A percentile compares a stretch with the other conserved stretches of the same genome.
Conservation (phyloP, 1,140 invertebrate genomes). For the Ladona fulva region DNA sequence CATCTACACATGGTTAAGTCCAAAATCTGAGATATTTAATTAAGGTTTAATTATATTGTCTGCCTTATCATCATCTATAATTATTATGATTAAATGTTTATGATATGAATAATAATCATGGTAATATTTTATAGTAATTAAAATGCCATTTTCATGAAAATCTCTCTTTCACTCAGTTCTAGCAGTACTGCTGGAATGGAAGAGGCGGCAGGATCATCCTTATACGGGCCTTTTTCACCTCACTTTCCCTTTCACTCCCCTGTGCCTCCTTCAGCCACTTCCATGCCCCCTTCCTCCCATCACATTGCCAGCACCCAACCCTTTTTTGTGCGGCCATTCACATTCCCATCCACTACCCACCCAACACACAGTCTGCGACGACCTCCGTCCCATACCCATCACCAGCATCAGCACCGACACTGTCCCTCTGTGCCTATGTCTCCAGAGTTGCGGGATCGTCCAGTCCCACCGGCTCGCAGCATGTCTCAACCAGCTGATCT, state of each 20-base stretch:
- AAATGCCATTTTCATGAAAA: too few species aligned
- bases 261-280: slow-evolving; percentile 35
- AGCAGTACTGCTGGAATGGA: not conserved
- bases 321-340: slow-evolving; percentile 30
- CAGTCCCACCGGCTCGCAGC: slow-evolving; percentile 33
- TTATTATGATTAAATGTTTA: too few species aligned
- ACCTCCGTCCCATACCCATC: slow-evolving; percentile 32
- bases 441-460: slow-evolving; percentile 11
- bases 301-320: not conserved
- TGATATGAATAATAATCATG: too few species aligned
- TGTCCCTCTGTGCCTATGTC: slow-evolving; percentile 14
- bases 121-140: too few species aligned
- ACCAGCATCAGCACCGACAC: slow-evolving; percentile 21
- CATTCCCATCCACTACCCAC: slow-evolving; percentile 37
- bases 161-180: not conserved
- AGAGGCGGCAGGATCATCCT: slow-evolving; percentile 1
- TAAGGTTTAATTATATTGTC: too few species aligned
- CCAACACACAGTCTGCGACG: slow-evolving; percentile 42
- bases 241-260: slow-evolving; percentile 30
- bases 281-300: slow-evolving; percentile 22
- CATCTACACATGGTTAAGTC: too few species aligned
- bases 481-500: slow-evolving; percentile 39
- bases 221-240: slow-evolving; percentile 30
- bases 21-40: too few species aligned
- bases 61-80: too few species aligned